These are phyloP conservation scores for Sebastes minor DNA, from an alignment of 2,797 vertebrate genomes.

Conservation along the genomic window DNA sequence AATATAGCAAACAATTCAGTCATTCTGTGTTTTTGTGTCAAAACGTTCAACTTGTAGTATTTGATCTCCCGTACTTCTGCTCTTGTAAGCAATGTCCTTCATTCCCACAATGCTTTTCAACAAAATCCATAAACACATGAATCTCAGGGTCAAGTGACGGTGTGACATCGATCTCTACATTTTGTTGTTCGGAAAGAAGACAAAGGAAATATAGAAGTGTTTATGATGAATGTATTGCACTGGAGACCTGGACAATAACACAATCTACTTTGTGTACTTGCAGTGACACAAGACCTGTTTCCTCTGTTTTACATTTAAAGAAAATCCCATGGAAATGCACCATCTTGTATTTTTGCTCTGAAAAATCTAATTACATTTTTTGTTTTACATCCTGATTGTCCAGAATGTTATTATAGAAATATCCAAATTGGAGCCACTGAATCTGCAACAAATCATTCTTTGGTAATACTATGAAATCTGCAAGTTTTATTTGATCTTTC, in stretches of 20 bases:
- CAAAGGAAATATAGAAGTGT: not conserved
- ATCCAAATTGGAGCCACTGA: not conserved
- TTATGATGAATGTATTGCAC: no score
- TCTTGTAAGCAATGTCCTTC: not conserved
- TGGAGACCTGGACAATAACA: no score
- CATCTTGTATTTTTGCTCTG: not conserved
- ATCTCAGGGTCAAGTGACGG: not conserved
- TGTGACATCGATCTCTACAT: not conserved
- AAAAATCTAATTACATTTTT: not conserved
- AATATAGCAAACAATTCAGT: no score
- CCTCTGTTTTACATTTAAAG: no score
- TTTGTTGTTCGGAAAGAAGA: no score
- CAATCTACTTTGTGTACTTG: no score
- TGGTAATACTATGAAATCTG: not conserved
- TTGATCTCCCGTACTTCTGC: not conserved
- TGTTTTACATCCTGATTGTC: not conserved
- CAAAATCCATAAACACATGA: not conserved
- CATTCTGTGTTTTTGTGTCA: not conserved
- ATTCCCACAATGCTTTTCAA: conserved; percentile 12
- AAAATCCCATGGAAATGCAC: not conserved
- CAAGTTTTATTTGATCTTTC: not conserved
- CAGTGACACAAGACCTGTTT: no score
- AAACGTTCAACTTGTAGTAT: not conserved
- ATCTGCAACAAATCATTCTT: not conserved
- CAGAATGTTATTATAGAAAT: not conserved